Conservation (phyloP, 37 sponge, comb jelly and placozoan genomes). For the Geodia barretti region DNA sequence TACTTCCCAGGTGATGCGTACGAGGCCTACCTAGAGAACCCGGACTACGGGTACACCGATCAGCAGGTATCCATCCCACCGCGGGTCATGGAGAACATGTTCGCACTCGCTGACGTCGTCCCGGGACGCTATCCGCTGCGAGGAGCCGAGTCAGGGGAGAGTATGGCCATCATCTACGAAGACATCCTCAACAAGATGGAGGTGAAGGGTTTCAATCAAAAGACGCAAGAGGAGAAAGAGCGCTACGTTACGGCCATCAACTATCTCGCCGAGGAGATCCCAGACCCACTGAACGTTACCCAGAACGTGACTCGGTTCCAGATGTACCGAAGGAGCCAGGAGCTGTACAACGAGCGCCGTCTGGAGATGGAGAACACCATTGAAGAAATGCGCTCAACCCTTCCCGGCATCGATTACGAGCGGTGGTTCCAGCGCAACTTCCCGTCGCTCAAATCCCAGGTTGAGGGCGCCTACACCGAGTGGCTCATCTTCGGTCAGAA, state of each 20-base stretch:
- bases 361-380: conserved; percentile 54
- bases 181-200: conserved; percentile 9
- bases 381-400: conserved; percentile 9
- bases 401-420: conserved; percentile 32
- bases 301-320: conserved; percentile 22
- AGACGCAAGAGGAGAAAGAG: conserved; percentile 13
- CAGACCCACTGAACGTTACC: conserved; percentile 32
- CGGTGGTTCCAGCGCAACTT: conserved; percentile 62
- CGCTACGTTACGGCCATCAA: conserved; percentile 11
- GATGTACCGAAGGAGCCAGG: conserved; percentile 33
- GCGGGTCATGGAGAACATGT: conserved; percentile 43
- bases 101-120: conserved; percentile 16
- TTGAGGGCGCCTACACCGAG: conserved; percentile 60
- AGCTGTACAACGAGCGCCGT: conserved; percentile 36
- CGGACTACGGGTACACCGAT: conserved; percentile 11
- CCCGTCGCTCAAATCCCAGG: conserved; percentile 39
- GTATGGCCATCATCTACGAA: conserved; percentile 11
- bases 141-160: conserved; percentile 31
- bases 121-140: conserved; percentile 19
- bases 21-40: conserved; percentile 9
- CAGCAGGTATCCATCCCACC: conserved; percentile 15
- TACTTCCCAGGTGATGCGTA: conserved; percentile 37
- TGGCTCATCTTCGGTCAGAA: conserved; percentile 67
- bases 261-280: conserved; percentile 16
- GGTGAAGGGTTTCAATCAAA: conserved; percentile 10